Percentiles rank a stretch among this genome's conserved stretches.
phyloP scores from a whole-genome alignment of 23 tunicate species.

The Oikopleura dioica region DNA sequence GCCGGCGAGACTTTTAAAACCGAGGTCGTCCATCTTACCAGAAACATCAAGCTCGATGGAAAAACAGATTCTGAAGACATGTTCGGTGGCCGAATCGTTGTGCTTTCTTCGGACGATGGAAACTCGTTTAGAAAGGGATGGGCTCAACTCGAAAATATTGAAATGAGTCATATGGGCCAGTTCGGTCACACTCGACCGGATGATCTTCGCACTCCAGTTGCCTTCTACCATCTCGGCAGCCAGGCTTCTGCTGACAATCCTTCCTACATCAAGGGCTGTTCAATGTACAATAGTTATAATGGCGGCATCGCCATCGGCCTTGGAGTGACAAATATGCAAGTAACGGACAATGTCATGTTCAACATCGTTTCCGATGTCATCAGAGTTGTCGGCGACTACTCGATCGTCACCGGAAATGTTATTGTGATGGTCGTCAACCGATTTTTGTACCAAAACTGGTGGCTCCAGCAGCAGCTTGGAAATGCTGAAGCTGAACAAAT shows the following conservation, averaged over 20 bases:
- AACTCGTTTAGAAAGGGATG: not conserved
- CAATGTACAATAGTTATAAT: not conserved
- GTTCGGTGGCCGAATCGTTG: not conserved
- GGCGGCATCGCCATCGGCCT: not conserved
- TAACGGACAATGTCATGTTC: not conserved
- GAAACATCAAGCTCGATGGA: not conserved
- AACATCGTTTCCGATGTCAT: not conserved
- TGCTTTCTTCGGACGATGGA: not conserved
- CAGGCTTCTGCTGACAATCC: not conserved
- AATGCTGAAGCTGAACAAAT: not conserved
- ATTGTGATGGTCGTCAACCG: not conserved
- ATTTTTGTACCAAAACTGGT: not conserved
- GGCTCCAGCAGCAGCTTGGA: not conserved
- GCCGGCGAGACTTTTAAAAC: not conserved
- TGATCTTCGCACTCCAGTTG: not conserved
- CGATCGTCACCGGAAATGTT: not conserved
- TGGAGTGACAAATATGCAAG: not conserved
- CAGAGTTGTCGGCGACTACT: not conserved
- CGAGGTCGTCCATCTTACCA: not conserved
- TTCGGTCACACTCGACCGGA: not conserved
- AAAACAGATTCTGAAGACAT: not conserved
- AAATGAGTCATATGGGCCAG: not conserved
- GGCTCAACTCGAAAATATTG: not conserved
- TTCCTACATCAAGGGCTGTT: not conserved
- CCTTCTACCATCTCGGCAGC: not conserved